These are phyloP conservation scores for Pseudolaguvia tuberculata DNA, from an alignment of 2,113 vertebrate genomes.

Conservation along the genomic window DNA sequence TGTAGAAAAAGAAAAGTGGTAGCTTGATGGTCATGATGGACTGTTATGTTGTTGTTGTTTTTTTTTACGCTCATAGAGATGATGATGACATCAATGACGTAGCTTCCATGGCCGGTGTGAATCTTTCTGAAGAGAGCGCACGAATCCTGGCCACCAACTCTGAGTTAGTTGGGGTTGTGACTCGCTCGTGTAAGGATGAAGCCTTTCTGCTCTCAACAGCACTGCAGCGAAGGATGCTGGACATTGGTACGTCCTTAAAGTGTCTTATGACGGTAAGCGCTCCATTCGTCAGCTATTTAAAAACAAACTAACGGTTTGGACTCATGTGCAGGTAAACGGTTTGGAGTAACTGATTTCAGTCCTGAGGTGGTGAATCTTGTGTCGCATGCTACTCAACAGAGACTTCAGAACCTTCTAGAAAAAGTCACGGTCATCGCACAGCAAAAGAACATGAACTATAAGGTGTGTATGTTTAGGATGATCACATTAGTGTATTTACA, in stretches of 20 bases:
- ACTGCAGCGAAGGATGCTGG: slow-evolving; percentile 86
- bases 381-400: slow-evolving; percentile 89
- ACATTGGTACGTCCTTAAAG: slow-evolving; percentile 76
- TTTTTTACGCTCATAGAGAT: slow-evolving; percentile 69
- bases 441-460: slow-evolving; percentile 87
- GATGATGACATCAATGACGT: slow-evolving; percentile 98
- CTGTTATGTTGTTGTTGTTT: not conserved
- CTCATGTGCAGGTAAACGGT: slow-evolving; percentile 74
- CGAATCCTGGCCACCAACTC: slow-evolving; percentile 94
- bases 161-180: slow-evolving; percentile 85
- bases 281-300: no score
- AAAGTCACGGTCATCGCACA: slow-evolving; percentile 89
- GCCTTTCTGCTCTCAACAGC: slow-evolving; percentile 80
- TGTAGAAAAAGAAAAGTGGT: no score
- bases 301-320: not conserved
- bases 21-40: no score
- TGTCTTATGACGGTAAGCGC: not conserved
- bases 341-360: slow-evolving; percentile 86
- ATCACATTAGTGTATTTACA: no score
- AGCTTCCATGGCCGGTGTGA: slow-evolving; percentile 96
- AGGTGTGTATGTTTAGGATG: slow-evolving; percentile 68
- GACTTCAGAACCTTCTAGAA: slow-evolving; percentile 85
- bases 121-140: slow-evolving; percentile 91
- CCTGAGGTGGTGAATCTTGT: slow-evolving; percentile 86
- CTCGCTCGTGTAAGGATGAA: slow-evolving; percentile 91